Percentiles rank a stretch among this genome's conserved stretches.
Conservation (phyloP, 2,797 vertebrate genomes). For the Sebastes hubbsi region DNA sequence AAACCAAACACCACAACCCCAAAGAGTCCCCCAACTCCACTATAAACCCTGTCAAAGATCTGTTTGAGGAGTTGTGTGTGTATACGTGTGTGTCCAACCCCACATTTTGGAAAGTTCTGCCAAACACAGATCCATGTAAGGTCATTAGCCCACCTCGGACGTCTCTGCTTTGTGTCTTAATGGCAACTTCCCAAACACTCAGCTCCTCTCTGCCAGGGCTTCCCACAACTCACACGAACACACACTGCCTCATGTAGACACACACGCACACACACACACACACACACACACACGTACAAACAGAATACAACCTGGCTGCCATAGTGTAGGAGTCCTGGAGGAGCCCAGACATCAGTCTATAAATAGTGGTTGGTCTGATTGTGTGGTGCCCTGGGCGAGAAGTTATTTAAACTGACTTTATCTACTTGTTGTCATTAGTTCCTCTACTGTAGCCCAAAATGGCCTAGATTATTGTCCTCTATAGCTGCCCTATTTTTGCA, state of each 20-base stretch:
- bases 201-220: slow-evolving; percentile 67
- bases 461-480: not conserved
- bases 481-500: not conserved
- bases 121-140: slow-evolving; percentile 82
- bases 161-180: slow-evolving; percentile 81
- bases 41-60: slow-evolving; percentile 72
- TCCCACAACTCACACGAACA: slow-evolving; percentile 64
- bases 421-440: slow-evolving; percentile 14
- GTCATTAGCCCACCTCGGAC: slow-evolving; percentile 73
- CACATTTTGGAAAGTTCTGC: slow-evolving; percentile 70
- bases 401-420: slow-evolving; percentile 24
- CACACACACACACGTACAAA: slow-evolving; percentile 31
- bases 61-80: slow-evolving; percentile 45
- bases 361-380: slow-evolving; percentile 47
- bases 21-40: slow-evolving; percentile 54
- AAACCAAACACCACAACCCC: slow-evolving; percentile 59
- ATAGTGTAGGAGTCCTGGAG: slow-evolving; percentile 33
- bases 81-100: slow-evolving; percentile 40
- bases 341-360: slow-evolving; percentile 42
- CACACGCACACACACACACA: slow-evolving; percentile 17
- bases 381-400: slow-evolving; percentile 18
- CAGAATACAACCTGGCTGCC: slow-evolving; percentile 49
- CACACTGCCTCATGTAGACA: slow-evolving; percentile 38
- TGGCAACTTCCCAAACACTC: slow-evolving; percentile 81
- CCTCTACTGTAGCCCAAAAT: not conserved